A percentile compares a stretch with the other conserved stretches of the same genome.
phyloP scores from a whole-genome alignment of 2,797 vertebrate genomes.

The Antrozous pallidus region DNA sequence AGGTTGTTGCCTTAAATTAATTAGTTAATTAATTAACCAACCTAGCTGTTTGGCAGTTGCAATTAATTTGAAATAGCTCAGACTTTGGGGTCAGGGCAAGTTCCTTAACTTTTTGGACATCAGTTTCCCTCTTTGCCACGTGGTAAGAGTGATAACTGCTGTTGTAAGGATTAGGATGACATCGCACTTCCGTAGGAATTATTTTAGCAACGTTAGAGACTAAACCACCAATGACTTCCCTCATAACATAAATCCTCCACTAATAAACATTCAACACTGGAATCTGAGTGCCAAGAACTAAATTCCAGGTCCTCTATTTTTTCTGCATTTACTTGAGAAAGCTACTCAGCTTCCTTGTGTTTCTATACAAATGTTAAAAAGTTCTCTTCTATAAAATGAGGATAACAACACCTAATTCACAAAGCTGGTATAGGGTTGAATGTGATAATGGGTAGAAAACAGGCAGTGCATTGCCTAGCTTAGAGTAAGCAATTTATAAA shows the following conservation, averaged over 20 bases:
- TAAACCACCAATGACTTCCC: background rate
- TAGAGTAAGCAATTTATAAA: background rate
- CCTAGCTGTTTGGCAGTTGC: background rate
- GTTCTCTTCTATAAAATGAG: background rate
- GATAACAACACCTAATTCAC: background rate
- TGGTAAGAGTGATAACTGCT: background rate
- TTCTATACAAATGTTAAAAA: background rate
- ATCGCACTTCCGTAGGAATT: background rate
- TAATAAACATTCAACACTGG: background rate
- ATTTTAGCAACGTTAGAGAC: background rate
- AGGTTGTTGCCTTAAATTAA: background rate
- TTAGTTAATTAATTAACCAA: background rate
- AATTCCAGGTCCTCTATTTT: background rate
- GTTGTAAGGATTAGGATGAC: background rate
- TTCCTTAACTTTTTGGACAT: background rate
- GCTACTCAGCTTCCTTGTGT: background rate
- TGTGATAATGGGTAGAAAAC: background rate
- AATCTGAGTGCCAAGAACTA: background rate
- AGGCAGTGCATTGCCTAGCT: background rate
- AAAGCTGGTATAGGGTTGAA: background rate
- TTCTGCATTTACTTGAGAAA: background rate
- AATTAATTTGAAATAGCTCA: slow-evolving; percentile 11
- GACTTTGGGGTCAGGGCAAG: background rate
- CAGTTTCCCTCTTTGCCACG: background rate
- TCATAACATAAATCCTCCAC: background rate